Percentiles rank a stretch among this genome's conserved stretches.
These are phyloP conservation scores for Steromphala cineraria DNA, from an alignment of 2,888 invertebrate species.

Conservation along the genomic window DNA sequence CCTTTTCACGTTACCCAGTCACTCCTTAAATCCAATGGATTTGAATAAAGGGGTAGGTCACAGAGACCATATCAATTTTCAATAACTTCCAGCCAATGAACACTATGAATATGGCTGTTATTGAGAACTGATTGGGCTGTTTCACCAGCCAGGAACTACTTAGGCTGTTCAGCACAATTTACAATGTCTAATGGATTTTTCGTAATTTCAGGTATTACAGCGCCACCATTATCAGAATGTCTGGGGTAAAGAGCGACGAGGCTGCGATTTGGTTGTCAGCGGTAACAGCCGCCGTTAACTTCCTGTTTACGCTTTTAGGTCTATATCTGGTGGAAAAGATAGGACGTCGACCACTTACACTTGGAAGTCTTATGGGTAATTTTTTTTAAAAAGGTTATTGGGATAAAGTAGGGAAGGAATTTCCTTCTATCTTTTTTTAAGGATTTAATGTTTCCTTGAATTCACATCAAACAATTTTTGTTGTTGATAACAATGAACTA, in stretches of 20 bases:
- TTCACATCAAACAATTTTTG: not conserved
- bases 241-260: conserved; percentile 69
- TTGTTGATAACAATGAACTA: too few relatives aligned
- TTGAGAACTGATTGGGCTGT: too few relatives aligned
- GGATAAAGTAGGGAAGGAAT: not conserved
- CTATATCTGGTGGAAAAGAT: conserved; percentile 73
- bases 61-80: too few relatives aligned
- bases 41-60: too few relatives aligned
- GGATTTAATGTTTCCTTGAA: not conserved
- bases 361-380: conserved; percentile 70
- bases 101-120: too few relatives aligned
- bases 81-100: too few relatives aligned
- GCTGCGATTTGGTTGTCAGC: conserved; percentile 73
- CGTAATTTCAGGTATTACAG: conserved; percentile 71
- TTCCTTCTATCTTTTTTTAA: not conserved
- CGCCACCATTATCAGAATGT: conserved; percentile 74
- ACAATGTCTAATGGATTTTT: not conserved
- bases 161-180: not conserved
- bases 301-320: conserved; percentile 72
- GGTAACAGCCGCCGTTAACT: conserved; percentile 70
- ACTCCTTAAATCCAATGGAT: too few relatives aligned
- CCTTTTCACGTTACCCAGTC: too few relatives aligned
- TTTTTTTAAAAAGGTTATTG: not conserved
- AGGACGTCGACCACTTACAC: conserved; percentile 69
- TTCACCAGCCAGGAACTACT: too few relatives aligned